These are phyloP conservation scores for Takifugu rubripes DNA, from an alignment of 2,797 vertebrate genomes.

Conservation along the genomic window DNA sequence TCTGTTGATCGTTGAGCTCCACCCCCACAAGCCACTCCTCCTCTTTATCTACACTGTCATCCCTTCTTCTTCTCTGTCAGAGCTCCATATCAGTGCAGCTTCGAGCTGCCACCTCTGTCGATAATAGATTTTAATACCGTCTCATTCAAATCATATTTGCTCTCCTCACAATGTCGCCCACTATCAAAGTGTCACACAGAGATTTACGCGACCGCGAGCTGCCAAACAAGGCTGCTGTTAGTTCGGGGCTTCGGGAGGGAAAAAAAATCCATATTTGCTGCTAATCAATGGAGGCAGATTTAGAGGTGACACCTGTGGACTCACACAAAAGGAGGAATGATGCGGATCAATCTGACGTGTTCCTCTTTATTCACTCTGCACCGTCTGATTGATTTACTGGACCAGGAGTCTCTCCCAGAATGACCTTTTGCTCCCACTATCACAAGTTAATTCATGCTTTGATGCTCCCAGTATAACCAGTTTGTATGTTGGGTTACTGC, in stretches of 20 bases:
- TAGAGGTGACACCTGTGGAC: conserved; percentile 58
- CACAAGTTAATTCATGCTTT: too few relatives aligned
- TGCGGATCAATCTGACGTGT: conserved; percentile 20
- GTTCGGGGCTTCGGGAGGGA: conserved; percentile 36
- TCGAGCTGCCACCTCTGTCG: conserved; percentile 26
- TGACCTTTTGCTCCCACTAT: too few relatives aligned
- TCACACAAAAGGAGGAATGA: conserved; percentile 47
- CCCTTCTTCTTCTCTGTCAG: conserved; percentile 6
- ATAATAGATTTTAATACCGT: conserved; percentile 69
- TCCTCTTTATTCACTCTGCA: neutral
- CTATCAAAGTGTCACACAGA: conserved; percentile 79
- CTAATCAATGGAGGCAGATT: conserved; percentile 69
- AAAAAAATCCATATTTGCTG: conserved; percentile 68
- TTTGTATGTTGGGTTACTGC: too few relatives aligned
- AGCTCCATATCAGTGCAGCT: conserved; percentile 13
- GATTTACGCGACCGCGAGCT: conserved; percentile 70
- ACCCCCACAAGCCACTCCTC: conserved; percentile 2
- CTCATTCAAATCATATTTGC: conserved; percentile 72
- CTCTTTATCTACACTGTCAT: conserved; percentile 23
- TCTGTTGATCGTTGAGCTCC: conserved; percentile 66
- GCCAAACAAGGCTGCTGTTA: conserved; percentile 78
- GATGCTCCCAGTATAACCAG: too few relatives aligned
- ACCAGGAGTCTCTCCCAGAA: too few relatives aligned
- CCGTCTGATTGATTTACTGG: too few relatives aligned
- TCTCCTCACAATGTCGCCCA: conserved; percentile 49